Conservation (phyloP, 2,888 invertebrate genomes). For the Campoplex nolae region DNA sequence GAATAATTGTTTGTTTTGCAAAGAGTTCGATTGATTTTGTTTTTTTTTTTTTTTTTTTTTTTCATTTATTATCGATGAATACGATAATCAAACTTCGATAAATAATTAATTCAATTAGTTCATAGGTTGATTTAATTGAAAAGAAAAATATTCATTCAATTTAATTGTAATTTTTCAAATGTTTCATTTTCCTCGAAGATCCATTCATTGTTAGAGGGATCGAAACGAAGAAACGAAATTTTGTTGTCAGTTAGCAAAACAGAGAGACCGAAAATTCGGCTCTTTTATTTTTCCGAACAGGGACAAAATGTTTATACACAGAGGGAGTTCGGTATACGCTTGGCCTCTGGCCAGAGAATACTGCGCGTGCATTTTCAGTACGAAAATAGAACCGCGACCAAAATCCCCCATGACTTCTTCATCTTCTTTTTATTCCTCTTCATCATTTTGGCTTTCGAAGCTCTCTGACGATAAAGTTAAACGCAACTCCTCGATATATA, state of each 20-base stretch:
- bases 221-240: conserved; percentile 13
- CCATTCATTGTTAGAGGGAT: conserved; percentile 22
- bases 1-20: too few species aligned
- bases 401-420: conserved; percentile 83
- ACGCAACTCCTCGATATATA: conserved; percentile 53
- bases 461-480: conserved; percentile 63
- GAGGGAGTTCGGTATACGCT: conserved; percentile 73
- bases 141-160: not conserved
- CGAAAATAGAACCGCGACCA: conserved; percentile 81
- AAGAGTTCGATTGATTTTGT: not conserved
- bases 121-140: not conserved
- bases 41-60: not conserved
- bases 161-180: not conserved
- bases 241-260: conserved; percentile 5
- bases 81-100: not conserved
- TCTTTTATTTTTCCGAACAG: conserved; percentile 72
- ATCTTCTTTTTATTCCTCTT: conserved; percentile 64
- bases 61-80: not conserved
- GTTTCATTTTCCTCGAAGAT: conserved; percentile 9
- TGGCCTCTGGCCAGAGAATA: conserved; percentile 82
- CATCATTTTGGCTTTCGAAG: conserved; percentile 70
- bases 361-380: conserved; percentile 82
- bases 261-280: conserved; percentile 52
- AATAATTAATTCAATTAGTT: not conserved
- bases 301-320: conserved; percentile 79